phyloP scores from a whole-genome alignment of 2,888 invertebrate genomes.

The Tupiocoris notatus region DNA sequence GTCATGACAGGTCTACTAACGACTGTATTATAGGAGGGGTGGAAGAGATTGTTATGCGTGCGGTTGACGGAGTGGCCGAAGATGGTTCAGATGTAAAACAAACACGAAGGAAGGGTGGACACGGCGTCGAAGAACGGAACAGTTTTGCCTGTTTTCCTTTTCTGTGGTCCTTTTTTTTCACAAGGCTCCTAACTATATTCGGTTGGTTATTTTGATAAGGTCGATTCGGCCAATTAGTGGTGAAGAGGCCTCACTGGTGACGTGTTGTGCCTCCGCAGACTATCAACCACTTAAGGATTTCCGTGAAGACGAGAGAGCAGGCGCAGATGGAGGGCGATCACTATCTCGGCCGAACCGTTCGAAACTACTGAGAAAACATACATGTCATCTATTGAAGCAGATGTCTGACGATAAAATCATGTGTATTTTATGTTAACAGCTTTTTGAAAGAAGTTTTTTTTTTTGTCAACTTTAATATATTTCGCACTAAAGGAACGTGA shows the following conservation, averaged over 20 bases:
- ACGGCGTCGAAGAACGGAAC: too few relatives aligned
- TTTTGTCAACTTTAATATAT: too few relatives aligned
- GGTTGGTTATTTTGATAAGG: not conserved
- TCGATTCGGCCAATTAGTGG: not conserved
- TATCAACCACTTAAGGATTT: not conserved
- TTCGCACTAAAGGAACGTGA: too few relatives aligned
- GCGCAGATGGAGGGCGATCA: not conserved
- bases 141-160: not conserved
- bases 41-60: not conserved
- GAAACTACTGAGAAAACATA: not conserved
- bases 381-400: not conserved
- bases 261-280: not conserved
- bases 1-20: not conserved
- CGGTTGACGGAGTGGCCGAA: not conserved
- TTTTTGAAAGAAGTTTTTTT: too few relatives aligned
- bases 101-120: not conserved
- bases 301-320: not conserved
- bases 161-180: not conserved
- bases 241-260: not conserved
- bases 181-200: not conserved
- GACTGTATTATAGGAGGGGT: not conserved
- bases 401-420: not conserved
- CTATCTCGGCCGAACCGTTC: not conserved
- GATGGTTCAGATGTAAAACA: not conserved
- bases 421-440: not conserved